Evolutionary conservation across 2,888 invertebrate species (phyloP).

Genomic region (Elysia crispata): DNA sequence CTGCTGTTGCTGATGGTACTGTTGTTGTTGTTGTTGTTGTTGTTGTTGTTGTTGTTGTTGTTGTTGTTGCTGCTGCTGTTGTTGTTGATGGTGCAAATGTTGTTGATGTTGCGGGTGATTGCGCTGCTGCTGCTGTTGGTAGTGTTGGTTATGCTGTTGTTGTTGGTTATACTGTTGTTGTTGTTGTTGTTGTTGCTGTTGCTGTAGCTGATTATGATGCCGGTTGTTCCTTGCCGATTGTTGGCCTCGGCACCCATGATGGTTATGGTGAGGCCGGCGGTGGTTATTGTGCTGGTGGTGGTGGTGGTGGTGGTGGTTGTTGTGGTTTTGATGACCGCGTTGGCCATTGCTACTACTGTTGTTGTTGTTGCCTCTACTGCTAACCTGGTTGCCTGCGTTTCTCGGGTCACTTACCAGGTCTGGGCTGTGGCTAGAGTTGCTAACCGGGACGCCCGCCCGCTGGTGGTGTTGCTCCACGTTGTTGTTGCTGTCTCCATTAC

Average conservation of each 20-base stretch:
- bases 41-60: not conserved
- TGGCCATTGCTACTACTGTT: not conserved
- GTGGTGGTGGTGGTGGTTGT: slow-evolving; percentile 12
- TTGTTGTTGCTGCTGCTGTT: not conserved
- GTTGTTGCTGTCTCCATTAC: not conserved
- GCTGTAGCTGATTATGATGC: not conserved
- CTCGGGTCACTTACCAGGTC: not conserved
- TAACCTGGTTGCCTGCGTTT: not conserved
- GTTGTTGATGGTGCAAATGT: not conserved
- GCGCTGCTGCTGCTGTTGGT: not conserved
- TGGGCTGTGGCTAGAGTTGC: too few relatives aligned
- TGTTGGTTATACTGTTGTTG: not conserved
- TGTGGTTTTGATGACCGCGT: slow-evolving; percentile 1
- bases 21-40: not conserved
- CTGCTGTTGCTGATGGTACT: not conserved
- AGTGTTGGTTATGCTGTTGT: not conserved
- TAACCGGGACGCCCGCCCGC: too few relatives aligned
- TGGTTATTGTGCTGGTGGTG: not conserved
- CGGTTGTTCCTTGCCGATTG: not conserved
- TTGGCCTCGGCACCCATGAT: not conserved
- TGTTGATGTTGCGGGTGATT: not conserved
- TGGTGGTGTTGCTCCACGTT: too few relatives aligned
- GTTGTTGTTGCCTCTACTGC: not conserved
- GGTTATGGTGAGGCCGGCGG: not conserved
- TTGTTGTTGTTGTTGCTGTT: not conserved